Percentiles rank a stretch among this genome's conserved stretches.
Conservation (phyloP, 2,888 invertebrate genomes). For the Sussaba pulchella region DNA sequence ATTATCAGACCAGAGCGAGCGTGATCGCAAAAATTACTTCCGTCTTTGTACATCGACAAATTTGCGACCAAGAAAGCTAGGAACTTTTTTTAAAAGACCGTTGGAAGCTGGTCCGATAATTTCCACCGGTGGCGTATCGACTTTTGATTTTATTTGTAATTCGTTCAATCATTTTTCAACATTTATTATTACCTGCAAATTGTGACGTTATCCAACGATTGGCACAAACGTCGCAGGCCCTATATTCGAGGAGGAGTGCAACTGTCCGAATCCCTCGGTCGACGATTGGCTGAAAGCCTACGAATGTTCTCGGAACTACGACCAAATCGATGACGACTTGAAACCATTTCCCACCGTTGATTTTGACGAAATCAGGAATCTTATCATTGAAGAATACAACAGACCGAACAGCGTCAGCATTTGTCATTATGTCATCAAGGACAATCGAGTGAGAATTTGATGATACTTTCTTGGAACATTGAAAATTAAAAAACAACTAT, state of each 20-base stretch:
- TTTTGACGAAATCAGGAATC: constrained; percentile 88
- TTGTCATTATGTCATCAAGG: constrained; percentile 94
- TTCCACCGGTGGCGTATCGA: no score
- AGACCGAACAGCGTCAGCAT: constrained; percentile 93
- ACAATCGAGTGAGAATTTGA: constrained; percentile 86
- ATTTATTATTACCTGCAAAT: no score
- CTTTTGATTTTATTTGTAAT: no score
- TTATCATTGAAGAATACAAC: constrained; percentile 90
- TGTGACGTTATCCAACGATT: constrained; percentile 4
- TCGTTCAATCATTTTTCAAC: no score
- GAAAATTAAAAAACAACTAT: neutral
- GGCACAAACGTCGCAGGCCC: constrained; percentile 85
- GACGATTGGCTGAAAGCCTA: constrained; percentile 89
- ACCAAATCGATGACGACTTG: constrained; percentile 91
- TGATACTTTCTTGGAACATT: neutral
- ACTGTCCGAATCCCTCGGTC: constrained; percentile 90
- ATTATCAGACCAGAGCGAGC: no score
- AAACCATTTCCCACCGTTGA: constrained; percentile 89
- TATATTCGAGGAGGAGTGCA: constrained; percentile 93
- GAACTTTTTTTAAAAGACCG: no score
- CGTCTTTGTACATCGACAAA: no score
- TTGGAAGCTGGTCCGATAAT: no score
- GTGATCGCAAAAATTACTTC: no score
- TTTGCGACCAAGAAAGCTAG: no score
- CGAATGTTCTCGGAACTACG: constrained; percentile 87